Base-by-base conservation (phyloP, 30 jellyfish, hydroid and myxozoan genomes). In the Aurelia aurita region DNA sequence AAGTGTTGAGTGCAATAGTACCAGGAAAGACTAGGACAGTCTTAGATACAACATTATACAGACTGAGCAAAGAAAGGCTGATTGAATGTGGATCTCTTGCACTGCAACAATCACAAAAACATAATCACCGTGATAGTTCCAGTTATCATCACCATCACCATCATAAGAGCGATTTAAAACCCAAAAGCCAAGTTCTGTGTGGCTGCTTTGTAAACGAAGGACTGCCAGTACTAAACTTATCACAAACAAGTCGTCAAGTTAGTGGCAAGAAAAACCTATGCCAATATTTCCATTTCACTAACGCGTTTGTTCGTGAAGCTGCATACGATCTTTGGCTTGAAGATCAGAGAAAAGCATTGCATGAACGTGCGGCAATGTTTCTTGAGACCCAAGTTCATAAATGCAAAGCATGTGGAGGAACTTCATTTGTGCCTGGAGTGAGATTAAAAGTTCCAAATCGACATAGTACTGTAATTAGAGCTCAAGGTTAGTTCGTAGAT, bases 301-400 rank as follows among this genome's bases (percentile, higher is more conserved):
- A 83, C 82, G 45, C 97, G 6, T 87, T 72, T 18, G 91, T 82
- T 20, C 97, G 90, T n/a, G 98, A 93, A 45, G 97, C 98, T 4
- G 97, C 98, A 18, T 93, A 93, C 32, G 97, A 97, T 31, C 87
- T 93, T 67, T 93, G 98, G 98, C 90, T 93, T 16, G 98, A 93
- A 72, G 98, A 93, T 60, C 98, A 93, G 51, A 34, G 97, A 32
- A 80, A 75, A 54, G 94, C 96, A 5, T 67, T 93, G 43, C 96
- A 87, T 84, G 98, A 93, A 47, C 61, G 94, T 8, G 98, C 98
- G 45, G 98, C 98, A 27, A 69, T 84, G 81, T 93, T 54, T 53
- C 89, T 93, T 1, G 98, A 93, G 63, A 60, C 86, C 7, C 88
- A 70, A 25, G 49, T 77, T n/a, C 94, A 79, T 63, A 15, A 59